phyloP scores from a whole-genome alignment of 2,113 vertebrate genomes.

The Salvelinus alpinus region DNA sequence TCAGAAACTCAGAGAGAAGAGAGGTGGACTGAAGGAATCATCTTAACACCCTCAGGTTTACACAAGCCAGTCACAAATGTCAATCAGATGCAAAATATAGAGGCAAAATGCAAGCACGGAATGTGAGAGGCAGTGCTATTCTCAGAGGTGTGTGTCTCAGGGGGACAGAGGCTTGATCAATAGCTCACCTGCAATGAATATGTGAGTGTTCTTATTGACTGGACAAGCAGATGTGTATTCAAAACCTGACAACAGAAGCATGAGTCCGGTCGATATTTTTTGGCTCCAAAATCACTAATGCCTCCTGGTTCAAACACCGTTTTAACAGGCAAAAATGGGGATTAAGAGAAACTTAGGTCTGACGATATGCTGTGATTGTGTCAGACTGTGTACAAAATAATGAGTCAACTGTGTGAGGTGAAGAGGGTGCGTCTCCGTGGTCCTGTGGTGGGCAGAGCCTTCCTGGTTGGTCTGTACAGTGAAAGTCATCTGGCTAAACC shows the following conservation, averaged over 20 bases:
- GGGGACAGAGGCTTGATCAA: conserved; percentile 53
- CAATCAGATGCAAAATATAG: conserved; percentile 71
- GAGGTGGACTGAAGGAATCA: conserved; percentile 51
- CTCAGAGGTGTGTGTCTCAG: conserved; percentile 6
- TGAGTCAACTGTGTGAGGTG: not conserved
- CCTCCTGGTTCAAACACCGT: not conserved
- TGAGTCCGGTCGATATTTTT: conserved; percentile 12
- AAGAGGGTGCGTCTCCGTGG: not conserved
- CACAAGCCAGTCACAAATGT: conserved; percentile 59
- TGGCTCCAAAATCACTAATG: conserved; percentile 14
- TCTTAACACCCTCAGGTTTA: conserved; percentile 63
- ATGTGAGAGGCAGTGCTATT: conserved; percentile 50
- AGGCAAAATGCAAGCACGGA: conserved; percentile 50
- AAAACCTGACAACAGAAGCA: conserved; percentile 22
- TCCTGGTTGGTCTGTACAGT: no score
- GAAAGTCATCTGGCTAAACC: no score
- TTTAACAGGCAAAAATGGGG: not conserved
- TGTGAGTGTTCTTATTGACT: conserved; percentile 12
- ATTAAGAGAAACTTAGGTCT: not conserved
- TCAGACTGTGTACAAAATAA: not conserved
- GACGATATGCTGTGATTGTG: not conserved
- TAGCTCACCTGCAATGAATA: conserved; percentile 59
- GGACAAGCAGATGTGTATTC: conserved; percentile 7
- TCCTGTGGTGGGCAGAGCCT: not conserved
- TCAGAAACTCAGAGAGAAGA: conserved; percentile 40